Percentiles rank a stretch among this genome's conserved stretches.
Evolutionary conservation across 2,113 vertebrate genomes (phyloP).

Genomic region (Leuciscus idus): DNA sequence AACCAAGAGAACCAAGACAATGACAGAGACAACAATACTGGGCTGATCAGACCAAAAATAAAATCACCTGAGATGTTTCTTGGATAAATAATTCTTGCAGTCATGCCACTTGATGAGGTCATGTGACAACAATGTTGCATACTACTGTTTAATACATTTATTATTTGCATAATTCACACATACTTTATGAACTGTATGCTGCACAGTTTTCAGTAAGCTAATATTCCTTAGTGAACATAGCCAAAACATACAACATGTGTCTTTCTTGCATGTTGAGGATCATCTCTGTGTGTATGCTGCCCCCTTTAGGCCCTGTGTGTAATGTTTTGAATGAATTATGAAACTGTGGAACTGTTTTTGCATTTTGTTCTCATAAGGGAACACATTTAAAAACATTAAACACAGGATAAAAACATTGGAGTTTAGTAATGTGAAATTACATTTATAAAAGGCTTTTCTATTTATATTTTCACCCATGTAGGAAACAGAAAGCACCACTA

Average conservation of each 20-base stretch:
- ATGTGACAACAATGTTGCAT: no score
- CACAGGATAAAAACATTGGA: neutral
- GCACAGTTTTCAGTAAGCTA: neutral
- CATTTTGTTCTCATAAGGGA: neutral
- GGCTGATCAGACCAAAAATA: no score
- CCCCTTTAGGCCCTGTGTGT: neutral
- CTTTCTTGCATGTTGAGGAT: neutral
- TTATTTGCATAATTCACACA: neutral
- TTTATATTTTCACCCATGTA: neutral
- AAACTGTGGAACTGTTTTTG: neutral
- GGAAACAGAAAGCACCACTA: slow-evolving; percentile 1
- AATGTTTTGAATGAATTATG: neutral
- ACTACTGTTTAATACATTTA: neutral
- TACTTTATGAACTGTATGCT: neutral
- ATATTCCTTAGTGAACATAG: neutral
- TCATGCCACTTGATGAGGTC: no score
- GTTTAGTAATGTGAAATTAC: neutral
- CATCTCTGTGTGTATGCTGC: neutral
- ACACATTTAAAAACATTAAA: neutral
- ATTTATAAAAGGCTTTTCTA: neutral
- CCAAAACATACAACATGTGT: neutral
- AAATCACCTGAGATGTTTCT: no score
- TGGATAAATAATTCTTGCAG: no score
- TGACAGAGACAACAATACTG: no score
- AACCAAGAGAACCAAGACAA: no score